Conservation (phyloP, 2,797 vertebrate genomes). For the Chiroxiphia lanceolata region DNA sequence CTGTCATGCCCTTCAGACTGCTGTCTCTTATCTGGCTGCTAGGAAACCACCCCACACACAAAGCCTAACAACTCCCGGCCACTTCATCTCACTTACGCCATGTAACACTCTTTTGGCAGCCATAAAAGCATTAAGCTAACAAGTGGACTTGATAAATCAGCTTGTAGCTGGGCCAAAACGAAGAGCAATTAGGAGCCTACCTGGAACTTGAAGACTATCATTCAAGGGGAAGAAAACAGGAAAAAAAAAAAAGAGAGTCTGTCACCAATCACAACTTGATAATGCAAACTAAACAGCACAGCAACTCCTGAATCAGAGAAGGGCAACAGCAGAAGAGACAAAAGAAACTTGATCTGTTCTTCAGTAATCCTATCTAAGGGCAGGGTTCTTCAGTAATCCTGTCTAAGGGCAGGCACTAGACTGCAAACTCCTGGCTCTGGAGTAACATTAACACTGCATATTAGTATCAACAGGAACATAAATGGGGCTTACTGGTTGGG, state of each 20-base stretch:
- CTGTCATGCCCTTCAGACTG: not conserved
- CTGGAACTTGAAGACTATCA: not conserved
- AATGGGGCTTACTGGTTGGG: not conserved
- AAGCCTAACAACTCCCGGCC: not conserved
- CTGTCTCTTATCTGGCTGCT: constrained; percentile 37
- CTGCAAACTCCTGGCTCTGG: not conserved
- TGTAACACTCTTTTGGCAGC: not conserved
- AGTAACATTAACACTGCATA: not conserved
- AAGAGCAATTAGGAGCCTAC: not conserved
- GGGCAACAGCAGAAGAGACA: not conserved
- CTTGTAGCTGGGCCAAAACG: not conserved
- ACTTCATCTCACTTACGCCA: not conserved
- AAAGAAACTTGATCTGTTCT: not conserved
- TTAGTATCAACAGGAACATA: not conserved
- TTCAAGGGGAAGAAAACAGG: not conserved
- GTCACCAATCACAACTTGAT: not conserved
- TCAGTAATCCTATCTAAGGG: not conserved
- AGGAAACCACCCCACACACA: constrained; percentile 4
- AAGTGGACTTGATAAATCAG: constrained; percentile 10
- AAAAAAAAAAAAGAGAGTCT: not conserved
- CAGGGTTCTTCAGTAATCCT: not conserved
- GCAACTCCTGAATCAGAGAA: not conserved
- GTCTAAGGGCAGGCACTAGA: not conserved
- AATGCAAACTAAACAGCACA: not conserved
- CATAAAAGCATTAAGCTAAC: constrained; percentile 9